A percentile compares a stretch with the other conserved stretches of the same genome.
phyloP scores from a whole-genome alignment of 1,140 invertebrate genomes.

The Chironomus tepperi region DNA sequence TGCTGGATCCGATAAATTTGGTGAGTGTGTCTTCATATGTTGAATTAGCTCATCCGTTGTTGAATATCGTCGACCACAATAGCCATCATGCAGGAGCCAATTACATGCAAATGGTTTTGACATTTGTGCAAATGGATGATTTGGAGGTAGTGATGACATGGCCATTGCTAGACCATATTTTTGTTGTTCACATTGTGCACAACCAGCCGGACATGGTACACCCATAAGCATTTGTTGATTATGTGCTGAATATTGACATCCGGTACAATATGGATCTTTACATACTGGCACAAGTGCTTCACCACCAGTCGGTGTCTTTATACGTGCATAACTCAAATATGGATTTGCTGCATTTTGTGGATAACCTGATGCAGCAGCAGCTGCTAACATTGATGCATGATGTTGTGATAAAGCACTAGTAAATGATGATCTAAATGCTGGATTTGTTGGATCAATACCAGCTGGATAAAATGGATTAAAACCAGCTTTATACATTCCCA shows the following conservation, averaged over 20 bases:
- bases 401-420: constrained; percentile 63
- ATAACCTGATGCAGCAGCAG: constrained; percentile 55
- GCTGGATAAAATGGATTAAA: constrained; percentile 58
- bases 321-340: constrained; percentile 78
- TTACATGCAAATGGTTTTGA: constrained; percentile 82
- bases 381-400: constrained; percentile 51
- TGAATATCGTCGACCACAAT: constrained; percentile 89
- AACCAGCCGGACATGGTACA: constrained; percentile 79
- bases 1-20: constrained; percentile 51
- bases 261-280: constrained; percentile 91
- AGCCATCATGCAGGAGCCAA: constrained; percentile 85
- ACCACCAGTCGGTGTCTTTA: constrained; percentile 82
- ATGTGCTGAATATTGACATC: constrained; percentile 84
- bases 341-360: constrained; percentile 53
- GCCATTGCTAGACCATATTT: constrained; percentile 76
- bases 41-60: constrained; percentile 90
- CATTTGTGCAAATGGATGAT: constrained; percentile 47
- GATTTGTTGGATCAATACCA: constrained; percentile 62
- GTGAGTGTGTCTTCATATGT: constrained; percentile 87
- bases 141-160: constrained; percentile 53
- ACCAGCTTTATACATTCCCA: constrained; percentile 48
- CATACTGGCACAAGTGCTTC: constrained; percentile 87
- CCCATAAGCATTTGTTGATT: constrained; percentile 68
- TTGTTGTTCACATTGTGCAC: constrained; percentile 92
- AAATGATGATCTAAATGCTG: constrained; percentile 68